These are phyloP conservation scores for Vombatus ursinus DNA, from an alignment of 2,113 vertebrate genomes.

Conservation along the genomic window DNA sequence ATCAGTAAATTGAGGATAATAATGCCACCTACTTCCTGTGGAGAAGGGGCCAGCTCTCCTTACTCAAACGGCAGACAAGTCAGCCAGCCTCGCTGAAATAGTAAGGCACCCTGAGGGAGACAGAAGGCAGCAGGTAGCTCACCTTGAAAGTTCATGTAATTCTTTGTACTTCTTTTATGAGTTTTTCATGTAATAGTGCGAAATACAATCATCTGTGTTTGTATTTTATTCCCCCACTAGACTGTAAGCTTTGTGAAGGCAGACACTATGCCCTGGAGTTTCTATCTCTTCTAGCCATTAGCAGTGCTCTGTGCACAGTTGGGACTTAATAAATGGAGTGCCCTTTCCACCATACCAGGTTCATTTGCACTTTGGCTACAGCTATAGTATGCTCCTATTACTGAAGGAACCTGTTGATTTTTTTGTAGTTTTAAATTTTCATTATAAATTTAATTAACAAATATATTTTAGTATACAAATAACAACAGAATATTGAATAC, in stretches of 20 bases:
- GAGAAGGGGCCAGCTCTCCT: background rate
- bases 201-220: background rate
- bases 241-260: background rate
- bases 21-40: background rate
- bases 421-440: background rate
- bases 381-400: background rate
- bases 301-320: background rate
- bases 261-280: background rate
- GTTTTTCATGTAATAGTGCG: background rate
- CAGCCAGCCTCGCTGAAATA: background rate
- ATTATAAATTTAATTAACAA: background rate
- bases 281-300: background rate
- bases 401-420: background rate
- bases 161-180: background rate
- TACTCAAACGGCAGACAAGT: background rate
- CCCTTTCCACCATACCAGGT: background rate
- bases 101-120: too few relatives aligned
- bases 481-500: background rate
- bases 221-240: background rate
- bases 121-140: background rate
- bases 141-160: background rate
- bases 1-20: constrained; percentile 20
- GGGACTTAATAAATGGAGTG: background rate
- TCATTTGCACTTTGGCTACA: background rate
- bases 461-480: background rate